phyloP scores from a whole-genome alignment of 2,888 invertebrate genomes.

The Eupelmus urozonus region DNA sequence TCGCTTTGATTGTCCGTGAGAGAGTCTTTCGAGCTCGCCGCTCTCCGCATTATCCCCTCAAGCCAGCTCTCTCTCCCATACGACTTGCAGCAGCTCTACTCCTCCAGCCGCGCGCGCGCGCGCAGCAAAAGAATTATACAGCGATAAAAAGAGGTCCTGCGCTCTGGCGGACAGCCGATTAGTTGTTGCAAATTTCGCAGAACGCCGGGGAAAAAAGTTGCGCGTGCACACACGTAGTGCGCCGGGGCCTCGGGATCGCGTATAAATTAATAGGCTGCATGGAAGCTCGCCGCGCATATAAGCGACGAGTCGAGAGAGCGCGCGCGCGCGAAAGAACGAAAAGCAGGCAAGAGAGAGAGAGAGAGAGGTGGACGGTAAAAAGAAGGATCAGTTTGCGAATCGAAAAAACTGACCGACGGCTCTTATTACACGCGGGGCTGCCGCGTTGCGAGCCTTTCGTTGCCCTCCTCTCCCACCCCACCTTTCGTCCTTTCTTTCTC shows the following conservation, averaged over 20 bases:
- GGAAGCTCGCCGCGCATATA: slow-evolving; percentile 38
- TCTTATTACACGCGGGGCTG: slow-evolving; percentile 76
- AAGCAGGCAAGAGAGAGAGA: slow-evolving; percentile 52
- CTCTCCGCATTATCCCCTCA: slow-evolving; percentile 1
- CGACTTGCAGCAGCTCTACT: too few species aligned
- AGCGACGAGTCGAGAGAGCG: slow-evolving; percentile 33
- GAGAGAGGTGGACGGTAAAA: slow-evolving; percentile 52
- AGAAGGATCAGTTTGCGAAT: slow-evolving; percentile 62
- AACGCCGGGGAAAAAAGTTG: slow-evolving; percentile 74
- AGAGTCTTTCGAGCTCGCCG: background rate
- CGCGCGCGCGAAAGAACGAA: slow-evolving; percentile 48
- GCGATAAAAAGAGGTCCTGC: slow-evolving; percentile 53
- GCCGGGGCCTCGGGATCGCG: slow-evolving; percentile 64
- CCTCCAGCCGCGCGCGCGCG: background rate
- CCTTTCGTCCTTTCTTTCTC: background rate
- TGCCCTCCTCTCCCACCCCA: slow-evolving; percentile 60
- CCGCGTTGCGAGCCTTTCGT: slow-evolving; percentile 75
- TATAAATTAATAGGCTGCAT: slow-evolving; percentile 76
- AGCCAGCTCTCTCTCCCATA: background rate
- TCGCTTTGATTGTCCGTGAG: too few species aligned
- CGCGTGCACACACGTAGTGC: slow-evolving; percentile 76
- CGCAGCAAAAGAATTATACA: slow-evolving; percentile 41
- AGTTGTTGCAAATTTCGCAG: slow-evolving; percentile 78
- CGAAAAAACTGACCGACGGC: slow-evolving; percentile 76
- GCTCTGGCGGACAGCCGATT: slow-evolving; percentile 68